Conservation (phyloP, 2,113 vertebrate genomes). For the Cettia cetti region DNA sequence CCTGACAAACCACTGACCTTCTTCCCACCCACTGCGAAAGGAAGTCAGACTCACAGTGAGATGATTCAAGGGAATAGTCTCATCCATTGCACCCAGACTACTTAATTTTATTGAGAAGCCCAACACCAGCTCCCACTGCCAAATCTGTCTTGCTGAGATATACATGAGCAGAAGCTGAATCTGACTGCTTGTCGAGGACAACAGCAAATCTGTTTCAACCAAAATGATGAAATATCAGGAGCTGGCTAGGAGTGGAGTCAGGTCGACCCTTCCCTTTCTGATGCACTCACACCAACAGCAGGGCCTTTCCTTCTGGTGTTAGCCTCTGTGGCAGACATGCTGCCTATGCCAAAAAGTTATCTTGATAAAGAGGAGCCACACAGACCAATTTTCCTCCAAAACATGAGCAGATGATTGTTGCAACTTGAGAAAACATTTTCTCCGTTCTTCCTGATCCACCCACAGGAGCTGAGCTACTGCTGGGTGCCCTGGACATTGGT, state of each 20-base stretch:
- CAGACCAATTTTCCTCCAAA: not conserved
- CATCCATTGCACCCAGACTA: conserved; percentile 50
- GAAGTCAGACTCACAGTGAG: conserved; percentile 30
- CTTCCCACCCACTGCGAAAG: not conserved
- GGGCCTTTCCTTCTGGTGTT: not conserved
- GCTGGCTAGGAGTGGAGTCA: not conserved
- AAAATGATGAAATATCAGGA: not conserved
- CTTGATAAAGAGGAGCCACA: not conserved
- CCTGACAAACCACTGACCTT: conserved; percentile 26
- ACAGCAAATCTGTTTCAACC: not conserved
- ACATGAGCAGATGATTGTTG: accelerated
- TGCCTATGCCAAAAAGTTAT: not conserved
- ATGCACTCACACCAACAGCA: not conserved
- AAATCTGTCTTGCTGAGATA: conserved; percentile 39
- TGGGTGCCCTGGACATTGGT: not conserved
- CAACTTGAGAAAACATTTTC: not conserved
- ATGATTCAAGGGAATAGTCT: conserved; percentile 50
- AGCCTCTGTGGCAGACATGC: not conserved
- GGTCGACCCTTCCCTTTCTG: not conserved
- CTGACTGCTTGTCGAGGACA: conserved; percentile 26
- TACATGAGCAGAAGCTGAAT: conserved; percentile 14
- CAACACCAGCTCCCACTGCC: conserved; percentile 27
- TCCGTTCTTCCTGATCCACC: not conserved
- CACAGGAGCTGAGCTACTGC: not conserved
- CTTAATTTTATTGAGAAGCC: conserved; percentile 54